A percentile compares a stretch with the other conserved stretches of the same genome.
Conservation (phyloP, 1,140 invertebrate species). For the Campoletis sonorensis region DNA sequence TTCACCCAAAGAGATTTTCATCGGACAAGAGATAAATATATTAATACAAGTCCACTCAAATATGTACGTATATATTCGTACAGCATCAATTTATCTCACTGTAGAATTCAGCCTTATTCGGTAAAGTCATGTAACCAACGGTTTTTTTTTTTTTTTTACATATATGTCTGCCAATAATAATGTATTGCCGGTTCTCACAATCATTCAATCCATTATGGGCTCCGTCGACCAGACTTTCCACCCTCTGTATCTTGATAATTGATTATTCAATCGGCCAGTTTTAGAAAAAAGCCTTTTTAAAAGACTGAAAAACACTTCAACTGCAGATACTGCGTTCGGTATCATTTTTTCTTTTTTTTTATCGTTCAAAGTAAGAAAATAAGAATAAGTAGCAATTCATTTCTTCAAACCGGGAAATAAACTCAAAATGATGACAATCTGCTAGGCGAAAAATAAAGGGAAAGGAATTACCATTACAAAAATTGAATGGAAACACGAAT, state of each 20-base stretch:
- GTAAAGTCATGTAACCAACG: not conserved
- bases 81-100: not conserved
- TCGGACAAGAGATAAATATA: not conserved
- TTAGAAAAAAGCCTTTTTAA: too few species aligned
- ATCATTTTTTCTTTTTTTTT: too few species aligned
- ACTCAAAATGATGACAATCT: too few species aligned
- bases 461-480: not conserved
- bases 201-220: not conserved
- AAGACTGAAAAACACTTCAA: too few species aligned
- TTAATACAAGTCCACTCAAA: not conserved
- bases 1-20: conserved; percentile 34
- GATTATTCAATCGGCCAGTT: not conserved
- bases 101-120: conserved; percentile 30
- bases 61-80: not conserved
- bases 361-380: too few species aligned
- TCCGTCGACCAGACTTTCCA: not conserved
- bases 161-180: not conserved
- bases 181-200: not conserved
- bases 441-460: too few species aligned
- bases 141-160: not conserved
- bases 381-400: too few species aligned
- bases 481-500: conserved; percentile 20
- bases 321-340: too few species aligned
- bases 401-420: too few species aligned
- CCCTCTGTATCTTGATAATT: not conserved